phyloP scores from a whole-genome alignment of 92 coral and sea anemone genomes.

The Ricordea florida region DNA sequence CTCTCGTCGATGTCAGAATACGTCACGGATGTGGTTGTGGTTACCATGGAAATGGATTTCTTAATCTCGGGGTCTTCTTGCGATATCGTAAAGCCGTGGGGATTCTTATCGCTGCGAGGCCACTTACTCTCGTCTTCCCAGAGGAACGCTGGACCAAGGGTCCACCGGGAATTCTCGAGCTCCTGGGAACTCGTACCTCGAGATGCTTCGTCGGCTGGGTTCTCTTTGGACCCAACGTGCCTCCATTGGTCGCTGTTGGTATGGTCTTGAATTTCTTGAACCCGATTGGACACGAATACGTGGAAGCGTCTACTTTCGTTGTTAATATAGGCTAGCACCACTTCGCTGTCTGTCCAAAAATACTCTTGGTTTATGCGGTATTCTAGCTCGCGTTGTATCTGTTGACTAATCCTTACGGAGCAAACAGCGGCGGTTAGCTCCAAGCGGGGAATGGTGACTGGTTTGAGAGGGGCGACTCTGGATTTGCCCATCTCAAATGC shows the following conservation, averaged over 20 bases:
- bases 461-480: slow-evolving; percentile 17
- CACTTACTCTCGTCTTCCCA: neutral
- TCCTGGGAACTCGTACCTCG: slow-evolving; percentile 15
- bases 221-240: neutral
- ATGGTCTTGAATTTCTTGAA: slow-evolving; percentile 17
- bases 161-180: slow-evolving; percentile 13
- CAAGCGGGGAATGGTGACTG: slow-evolving; percentile 20
- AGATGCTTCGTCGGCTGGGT: slow-evolving; percentile 38
- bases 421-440: slow-evolving; percentile 26
- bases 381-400: slow-evolving; percentile 14
- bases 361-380: neutral
- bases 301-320: slow-evolving; percentile 26
- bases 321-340: slow-evolving; percentile 12
- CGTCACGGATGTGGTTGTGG: neutral
- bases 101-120: neutral
- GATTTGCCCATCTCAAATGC: slow-evolving; percentile 26
- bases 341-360: slow-evolving; percentile 28
- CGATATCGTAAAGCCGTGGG: neutral
- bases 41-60: slow-evolving; percentile 18
- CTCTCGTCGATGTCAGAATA: slow-evolving; percentile 6
- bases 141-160: slow-evolving; percentile 3
- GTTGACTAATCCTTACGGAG: slow-evolving; percentile 3
- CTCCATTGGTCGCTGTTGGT: slow-evolving; percentile 11
- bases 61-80: slow-evolving; percentile 57
- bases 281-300: slow-evolving; percentile 14